Conservation (phyloP, 2,113 vertebrate species). For the Bufo gargarizans region DNA sequence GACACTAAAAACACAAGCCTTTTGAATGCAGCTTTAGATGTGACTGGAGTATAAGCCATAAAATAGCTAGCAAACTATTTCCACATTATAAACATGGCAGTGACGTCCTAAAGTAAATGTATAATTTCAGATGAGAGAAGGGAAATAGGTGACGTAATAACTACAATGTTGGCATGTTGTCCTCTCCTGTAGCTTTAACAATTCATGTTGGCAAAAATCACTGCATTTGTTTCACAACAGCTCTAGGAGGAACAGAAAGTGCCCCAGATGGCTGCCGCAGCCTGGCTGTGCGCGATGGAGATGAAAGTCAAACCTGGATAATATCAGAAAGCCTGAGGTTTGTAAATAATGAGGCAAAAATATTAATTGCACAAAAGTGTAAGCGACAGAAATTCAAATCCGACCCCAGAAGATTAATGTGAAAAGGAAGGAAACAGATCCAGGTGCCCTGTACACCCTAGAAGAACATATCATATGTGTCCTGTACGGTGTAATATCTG, state of each 20-base stretch:
- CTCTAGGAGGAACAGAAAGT: conserved; percentile 32
- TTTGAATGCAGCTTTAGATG: too few species aligned
- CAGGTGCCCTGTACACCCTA: background rate
- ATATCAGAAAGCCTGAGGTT: conserved; percentile 22
- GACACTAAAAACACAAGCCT: too few species aligned
- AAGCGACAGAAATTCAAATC: background rate
- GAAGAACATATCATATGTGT: too few species aligned
- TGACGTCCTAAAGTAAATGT: too few species aligned
- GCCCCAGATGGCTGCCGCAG: conserved; percentile 40
- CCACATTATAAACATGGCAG: background rate
- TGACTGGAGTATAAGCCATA: too few species aligned
- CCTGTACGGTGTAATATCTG: too few species aligned
- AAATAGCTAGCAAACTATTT: too few species aligned
- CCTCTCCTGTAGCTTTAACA: background rate
- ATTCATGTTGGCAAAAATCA: conserved; percentile 48
- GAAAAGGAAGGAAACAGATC: background rate
- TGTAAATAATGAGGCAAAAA: conserved; percentile 34
- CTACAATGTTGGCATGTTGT: background rate
- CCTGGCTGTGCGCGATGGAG: background rate
- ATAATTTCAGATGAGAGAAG: too few species aligned
- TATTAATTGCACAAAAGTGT: conserved; percentile 12
- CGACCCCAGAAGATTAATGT: background rate
- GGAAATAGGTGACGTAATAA: background rate
- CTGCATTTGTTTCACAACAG: conserved; percentile 47
- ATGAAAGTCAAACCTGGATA: conserved; percentile 22